Percentiles rank a stretch among this genome's conserved stretches.
Conservation (phyloP, 2,888 invertebrate genomes). For the Agrilus cyanescens region DNA sequence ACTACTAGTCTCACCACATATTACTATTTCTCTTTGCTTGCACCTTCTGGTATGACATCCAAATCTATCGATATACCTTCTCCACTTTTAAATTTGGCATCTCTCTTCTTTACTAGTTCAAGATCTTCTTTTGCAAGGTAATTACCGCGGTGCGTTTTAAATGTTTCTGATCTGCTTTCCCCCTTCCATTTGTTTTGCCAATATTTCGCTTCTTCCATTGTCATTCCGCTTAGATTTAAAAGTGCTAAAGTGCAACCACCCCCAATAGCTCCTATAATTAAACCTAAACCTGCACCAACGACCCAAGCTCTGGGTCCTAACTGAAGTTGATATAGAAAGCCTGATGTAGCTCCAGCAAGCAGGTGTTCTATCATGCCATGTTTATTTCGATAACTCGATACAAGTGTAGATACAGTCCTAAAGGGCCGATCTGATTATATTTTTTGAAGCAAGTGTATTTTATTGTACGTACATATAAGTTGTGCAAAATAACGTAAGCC, state of each 20-base stretch:
- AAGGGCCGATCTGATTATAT: conserved; percentile 19
- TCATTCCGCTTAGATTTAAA: conserved; percentile 44
- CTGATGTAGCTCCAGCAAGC: conserved; percentile 51
- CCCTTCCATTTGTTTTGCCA: conserved; percentile 43
- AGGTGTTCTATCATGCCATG: conserved; percentile 55
- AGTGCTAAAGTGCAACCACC: conserved; percentile 44
- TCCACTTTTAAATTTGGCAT: too few species aligned
- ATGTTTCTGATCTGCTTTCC: conserved; percentile 29
- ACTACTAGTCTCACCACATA: too few species aligned
- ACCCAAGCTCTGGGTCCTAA: conserved; percentile 55
- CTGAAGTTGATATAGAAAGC: conserved; percentile 53
- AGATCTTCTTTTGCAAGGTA: conserved; percentile 24
- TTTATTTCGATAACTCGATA: conserved; percentile 56
- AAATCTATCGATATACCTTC: too few species aligned
- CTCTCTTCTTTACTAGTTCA: too few species aligned
- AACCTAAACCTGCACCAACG: conserved; percentile 52
- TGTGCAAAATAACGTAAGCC: conserved; percentile 53
- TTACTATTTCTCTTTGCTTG: too few species aligned
- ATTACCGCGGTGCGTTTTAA: conserved; percentile 25
- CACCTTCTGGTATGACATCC: too few species aligned
- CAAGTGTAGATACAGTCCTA: conserved; percentile 50
- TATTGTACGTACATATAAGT: conserved; percentile 49
- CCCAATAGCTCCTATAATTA: conserved; percentile 46
- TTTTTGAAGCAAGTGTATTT: not conserved
- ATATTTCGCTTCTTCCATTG: conserved; percentile 52